Base-by-base conservation (phyloP, 2,797 vertebrate species). In the Sebastes melanostomus region DNA sequence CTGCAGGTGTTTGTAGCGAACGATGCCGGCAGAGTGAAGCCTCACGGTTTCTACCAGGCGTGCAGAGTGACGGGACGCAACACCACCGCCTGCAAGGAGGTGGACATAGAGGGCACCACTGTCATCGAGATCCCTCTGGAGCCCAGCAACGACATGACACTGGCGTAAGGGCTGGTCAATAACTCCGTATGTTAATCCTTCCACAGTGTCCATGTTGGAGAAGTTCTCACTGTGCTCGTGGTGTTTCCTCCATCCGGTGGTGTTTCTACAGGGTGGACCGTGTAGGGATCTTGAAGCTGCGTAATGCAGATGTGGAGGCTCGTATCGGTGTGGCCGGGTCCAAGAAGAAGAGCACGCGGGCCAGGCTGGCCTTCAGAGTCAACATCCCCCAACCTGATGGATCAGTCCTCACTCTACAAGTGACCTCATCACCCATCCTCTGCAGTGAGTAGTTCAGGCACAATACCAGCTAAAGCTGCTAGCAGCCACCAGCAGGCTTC, bases 291-390 rank as follows among this genome's bases (percentile, higher is more conserved):
- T 86, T 99, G 87, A 99, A 99, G 94, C 95, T 99, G 71, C 97
- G 98, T 75, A 99, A 99, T 77, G 98, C 98, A 8, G 98, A 99
- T 36, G 98, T 99, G 25, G 98, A 99, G 94, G 98, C 98, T 62
- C 96, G 98, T 80, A 99, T 99, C 77, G 98, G 98, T 29, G 96
- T 99, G 76, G 97, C 98, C 27, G 98, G 98, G 65, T 99, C 98
- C 77, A 99, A 99, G 94, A 99, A 99, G 88, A 99, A 99, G 84
- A 99, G 98, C 92, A 99, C 98, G 11, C 97, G 98, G 24, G 98
- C 98, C 81, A 96, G 98, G 72, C 93, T 99, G 91, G 98, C 98
- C 63, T 99, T 99, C 81, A 96, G 98, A 72, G 98, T 99, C 71
- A 96, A 92, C 92, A 97, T 99, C 90, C 94, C 96, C 13, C 97